Evolutionary conservation across 2,888 invertebrate genomes (phyloP).

Genomic region (Scaptomyza flava): DNA sequence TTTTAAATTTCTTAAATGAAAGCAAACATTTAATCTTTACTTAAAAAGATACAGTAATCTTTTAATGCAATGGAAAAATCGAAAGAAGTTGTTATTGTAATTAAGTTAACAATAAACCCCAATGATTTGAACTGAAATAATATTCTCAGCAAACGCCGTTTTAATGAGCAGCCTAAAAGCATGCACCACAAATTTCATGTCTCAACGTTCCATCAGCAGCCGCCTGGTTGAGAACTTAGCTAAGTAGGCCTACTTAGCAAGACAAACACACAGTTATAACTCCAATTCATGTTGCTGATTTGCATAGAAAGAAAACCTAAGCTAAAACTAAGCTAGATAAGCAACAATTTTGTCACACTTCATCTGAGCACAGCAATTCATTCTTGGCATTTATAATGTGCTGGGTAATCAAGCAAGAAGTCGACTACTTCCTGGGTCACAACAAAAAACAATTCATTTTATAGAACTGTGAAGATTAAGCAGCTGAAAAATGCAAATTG

Average conservation of each 20-base stretch:
- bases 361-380: conserved; percentile 15
- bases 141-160: too few relatives aligned
- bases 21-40: neutral
- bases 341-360: conserved; percentile 16
- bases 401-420: conserved; percentile 51
- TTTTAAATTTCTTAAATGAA: conserved; percentile 53
- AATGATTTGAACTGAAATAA: neutral
- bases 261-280: neutral
- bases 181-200: conserved; percentile 11
- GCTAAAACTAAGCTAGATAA: neutral
- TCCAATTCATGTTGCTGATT: neutral
- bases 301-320: neutral
- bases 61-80: neutral
- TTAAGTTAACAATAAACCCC: neutral
- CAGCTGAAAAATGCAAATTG: conserved; percentile 75
- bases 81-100: neutral
- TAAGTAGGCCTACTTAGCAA: conserved; percentile 12
- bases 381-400: conserved; percentile 7
- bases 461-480: conserved; percentile 38
- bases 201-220: neutral
- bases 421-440: conserved; percentile 34
- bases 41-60: neutral
- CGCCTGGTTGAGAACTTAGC: conserved; percentile 33
- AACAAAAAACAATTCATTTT: conserved; percentile 20
- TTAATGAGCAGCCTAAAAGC: conserved; percentile 20